Conservation (phyloP, 2,797 vertebrate species). For the Selene dorsalis region DNA sequence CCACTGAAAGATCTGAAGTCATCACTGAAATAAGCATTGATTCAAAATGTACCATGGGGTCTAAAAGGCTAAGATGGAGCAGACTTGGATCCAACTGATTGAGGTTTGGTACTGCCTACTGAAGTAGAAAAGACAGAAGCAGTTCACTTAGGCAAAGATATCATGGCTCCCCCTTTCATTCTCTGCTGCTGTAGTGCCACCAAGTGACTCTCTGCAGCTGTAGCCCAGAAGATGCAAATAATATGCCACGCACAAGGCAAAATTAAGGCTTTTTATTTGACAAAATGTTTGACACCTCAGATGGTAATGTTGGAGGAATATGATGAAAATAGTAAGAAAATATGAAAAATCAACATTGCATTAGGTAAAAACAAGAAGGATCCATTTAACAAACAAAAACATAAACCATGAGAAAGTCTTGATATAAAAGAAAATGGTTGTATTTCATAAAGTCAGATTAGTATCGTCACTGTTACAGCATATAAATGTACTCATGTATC, state of each 20-base stretch:
- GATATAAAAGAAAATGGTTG: background rate
- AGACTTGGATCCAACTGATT: background rate
- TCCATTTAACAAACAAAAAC: conserved; percentile 12
- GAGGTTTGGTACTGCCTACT: background rate
- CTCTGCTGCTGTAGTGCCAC: conserved; percentile 62
- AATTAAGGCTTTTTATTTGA: conserved; percentile 34
- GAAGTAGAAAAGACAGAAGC: background rate
- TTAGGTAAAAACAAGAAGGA: background rate
- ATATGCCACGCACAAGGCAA: background rate
- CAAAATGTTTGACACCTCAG: conserved; percentile 15
- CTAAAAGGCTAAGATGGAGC: too few species aligned
- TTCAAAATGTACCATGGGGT: too few species aligned
- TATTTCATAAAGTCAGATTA: conserved; percentile 7
- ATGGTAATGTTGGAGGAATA: background rate
- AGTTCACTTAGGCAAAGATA: background rate
- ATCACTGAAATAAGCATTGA: background rate
- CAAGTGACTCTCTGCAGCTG: conserved; percentile 40
- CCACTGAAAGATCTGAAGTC: background rate
- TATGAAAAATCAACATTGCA: conserved; percentile 5
- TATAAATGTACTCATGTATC: background rate
- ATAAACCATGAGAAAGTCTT: conserved; percentile 2
- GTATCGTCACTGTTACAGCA: background rate
- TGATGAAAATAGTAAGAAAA: conserved; percentile 4
- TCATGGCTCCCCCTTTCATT: background rate
- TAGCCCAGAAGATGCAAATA: background rate